These are phyloP conservation scores for Pocota personata DNA, from an alignment of 2,888 invertebrate species.

Conservation along the genomic window DNA sequence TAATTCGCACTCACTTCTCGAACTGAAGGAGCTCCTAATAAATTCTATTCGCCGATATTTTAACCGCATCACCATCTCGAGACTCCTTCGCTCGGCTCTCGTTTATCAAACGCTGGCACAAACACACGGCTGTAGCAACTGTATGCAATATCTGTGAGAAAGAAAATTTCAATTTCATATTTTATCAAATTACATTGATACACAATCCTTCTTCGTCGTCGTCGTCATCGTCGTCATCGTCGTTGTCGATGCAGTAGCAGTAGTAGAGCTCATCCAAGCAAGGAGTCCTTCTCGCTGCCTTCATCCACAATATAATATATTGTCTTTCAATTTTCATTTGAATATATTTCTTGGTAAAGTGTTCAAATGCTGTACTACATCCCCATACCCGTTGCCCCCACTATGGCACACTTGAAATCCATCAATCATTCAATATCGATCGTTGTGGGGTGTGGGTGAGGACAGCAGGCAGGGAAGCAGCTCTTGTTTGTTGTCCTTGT, in stretches of 20 bases:
- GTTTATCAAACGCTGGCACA: slow-evolving; percentile 59
- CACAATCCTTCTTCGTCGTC: slow-evolving; percentile 69
- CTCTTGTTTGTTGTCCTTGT: slow-evolving; percentile 69
- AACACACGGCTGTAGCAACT: not conserved
- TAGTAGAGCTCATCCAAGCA: slow-evolving; percentile 29
- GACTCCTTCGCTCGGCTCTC: slow-evolving; percentile 33
- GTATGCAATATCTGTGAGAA: slow-evolving; percentile 44
- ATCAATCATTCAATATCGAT: slow-evolving; percentile 74
- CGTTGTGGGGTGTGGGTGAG: slow-evolving; percentile 8
- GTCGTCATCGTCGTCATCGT: not conserved
- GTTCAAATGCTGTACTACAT: slow-evolving; percentile 46
- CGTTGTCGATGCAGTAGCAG: not conserved
- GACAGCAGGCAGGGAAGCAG: not conserved
- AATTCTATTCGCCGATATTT: slow-evolving; percentile 64
- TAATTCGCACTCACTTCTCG: slow-evolving; percentile 71
- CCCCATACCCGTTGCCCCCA: not conserved
- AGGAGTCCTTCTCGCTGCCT: slow-evolving; percentile 28
- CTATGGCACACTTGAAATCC: slow-evolving; percentile 56
- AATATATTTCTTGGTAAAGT: slow-evolving; percentile 67
- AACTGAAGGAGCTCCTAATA: slow-evolving; percentile 68
- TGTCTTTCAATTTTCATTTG: slow-evolving; percentile 74
- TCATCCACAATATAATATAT: slow-evolving; percentile 70
- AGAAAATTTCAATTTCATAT: slow-evolving; percentile 73
- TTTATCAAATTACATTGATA: slow-evolving; percentile 73
- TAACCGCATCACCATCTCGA: slow-evolving; percentile 56